Evolutionary conservation across 2,113 vertebrate species (phyloP).

Genomic region (Theristicus caerulescens): DNA sequence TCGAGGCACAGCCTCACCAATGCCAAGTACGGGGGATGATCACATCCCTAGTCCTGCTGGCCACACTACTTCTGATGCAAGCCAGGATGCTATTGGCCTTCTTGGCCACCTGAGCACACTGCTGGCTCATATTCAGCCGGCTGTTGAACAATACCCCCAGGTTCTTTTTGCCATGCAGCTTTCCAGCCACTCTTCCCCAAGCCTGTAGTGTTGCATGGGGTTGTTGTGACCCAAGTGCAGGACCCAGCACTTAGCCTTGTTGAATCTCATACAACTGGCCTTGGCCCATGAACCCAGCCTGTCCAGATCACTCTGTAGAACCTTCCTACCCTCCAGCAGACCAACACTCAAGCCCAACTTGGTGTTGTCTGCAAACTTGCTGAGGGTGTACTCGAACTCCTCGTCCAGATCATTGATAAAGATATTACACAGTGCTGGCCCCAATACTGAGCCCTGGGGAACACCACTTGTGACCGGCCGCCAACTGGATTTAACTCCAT

Average conservation of each 20-base stretch:
- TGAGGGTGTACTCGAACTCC: not conserved
- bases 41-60: too few relatives aligned
- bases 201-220: not conserved
- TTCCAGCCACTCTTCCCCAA: not conserved
- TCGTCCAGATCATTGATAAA: not conserved
- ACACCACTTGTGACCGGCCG: not conserved
- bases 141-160: not conserved
- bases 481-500: not conserved
- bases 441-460: not conserved
- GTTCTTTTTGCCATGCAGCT: not conserved
- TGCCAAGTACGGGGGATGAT: not conserved
- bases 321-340: not conserved
- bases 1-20: not conserved
- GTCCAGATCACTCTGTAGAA: not conserved
- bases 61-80: not conserved
- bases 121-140: not conserved
- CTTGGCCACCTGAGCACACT: not conserved
- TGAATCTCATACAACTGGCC: too few relatives aligned
- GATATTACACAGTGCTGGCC: not conserved
- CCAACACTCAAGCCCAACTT: not conserved
- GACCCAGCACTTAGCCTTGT: not conserved
- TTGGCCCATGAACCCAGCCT: not conserved
- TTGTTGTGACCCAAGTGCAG: not conserved
- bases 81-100: not conserved
- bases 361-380: not conserved